Evolutionary conservation across 2,888 invertebrate species (phyloP).

Genomic region (Protonemura montana): DNA sequence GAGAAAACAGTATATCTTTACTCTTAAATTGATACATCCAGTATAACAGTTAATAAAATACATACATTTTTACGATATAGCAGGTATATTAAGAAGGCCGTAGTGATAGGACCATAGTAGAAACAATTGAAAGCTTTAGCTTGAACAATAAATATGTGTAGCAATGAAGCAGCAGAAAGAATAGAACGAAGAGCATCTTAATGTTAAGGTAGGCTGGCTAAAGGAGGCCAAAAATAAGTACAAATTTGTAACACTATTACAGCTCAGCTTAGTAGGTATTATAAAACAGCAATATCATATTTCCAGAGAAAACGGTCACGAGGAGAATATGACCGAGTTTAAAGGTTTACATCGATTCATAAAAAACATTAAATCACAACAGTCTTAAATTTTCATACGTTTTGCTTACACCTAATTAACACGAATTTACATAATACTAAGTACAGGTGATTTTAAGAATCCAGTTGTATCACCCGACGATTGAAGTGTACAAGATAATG

Average conservation of each 20-base stretch:
- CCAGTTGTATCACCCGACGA: background rate
- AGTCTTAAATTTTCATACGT: conserved; percentile 32
- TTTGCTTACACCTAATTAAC: background rate
- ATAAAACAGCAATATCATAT: background rate
- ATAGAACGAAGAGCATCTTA: background rate
- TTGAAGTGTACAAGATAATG: background rate
- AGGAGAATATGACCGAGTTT: background rate
- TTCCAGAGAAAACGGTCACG: background rate
- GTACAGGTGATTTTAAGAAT: background rate
- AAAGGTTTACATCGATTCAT: background rate
- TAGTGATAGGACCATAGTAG: background rate
- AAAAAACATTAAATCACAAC: conserved; percentile 37
- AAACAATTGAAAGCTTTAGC: conserved; percentile 7
- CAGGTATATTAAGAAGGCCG: background rate
- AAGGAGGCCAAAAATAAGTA: background rate
- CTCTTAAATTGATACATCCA: background rate
- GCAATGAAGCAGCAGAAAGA: background rate
- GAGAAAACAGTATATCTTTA: background rate
- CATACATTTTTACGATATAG: background rate
- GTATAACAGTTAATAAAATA: background rate
- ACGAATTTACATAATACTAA: background rate
- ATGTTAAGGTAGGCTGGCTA: background rate
- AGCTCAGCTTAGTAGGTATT: background rate
- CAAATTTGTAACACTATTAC: conserved; percentile 9
- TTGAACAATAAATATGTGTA: conserved; percentile 3